A percentile compares a stretch with the other conserved stretches of the same genome.
Evolutionary conservation across 2,888 invertebrate species (phyloP).

Genomic region (Unio pictorum): DNA sequence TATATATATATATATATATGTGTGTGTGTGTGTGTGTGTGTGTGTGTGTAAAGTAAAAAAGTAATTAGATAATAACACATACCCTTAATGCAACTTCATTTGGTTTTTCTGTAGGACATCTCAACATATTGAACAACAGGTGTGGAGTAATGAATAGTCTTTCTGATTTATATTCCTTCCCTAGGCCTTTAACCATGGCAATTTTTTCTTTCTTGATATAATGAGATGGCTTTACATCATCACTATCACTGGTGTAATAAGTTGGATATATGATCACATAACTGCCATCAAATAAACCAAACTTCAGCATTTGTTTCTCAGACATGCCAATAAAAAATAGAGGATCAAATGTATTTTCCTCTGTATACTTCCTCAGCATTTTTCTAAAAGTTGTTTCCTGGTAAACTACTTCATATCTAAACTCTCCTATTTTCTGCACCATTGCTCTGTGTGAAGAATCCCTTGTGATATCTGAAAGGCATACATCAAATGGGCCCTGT

Average conservation of each 20-base stretch:
- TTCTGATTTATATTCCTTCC: conserved; percentile 40
- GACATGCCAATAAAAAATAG: conserved; percentile 59
- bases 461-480: conserved; percentile 49
- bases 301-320: conserved; percentile 49
- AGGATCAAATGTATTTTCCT: conserved; percentile 50
- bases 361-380: conserved; percentile 47
- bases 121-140: conserved; percentile 59
- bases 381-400: conserved; percentile 52
- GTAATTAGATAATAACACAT: too few species aligned
- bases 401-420: conserved; percentile 48
- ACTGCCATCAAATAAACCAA: conserved; percentile 60
- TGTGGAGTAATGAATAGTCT: conserved; percentile 59
- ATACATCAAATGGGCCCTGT: conserved; percentile 26
- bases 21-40: too few species aligned
- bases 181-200: conserved; percentile 54
- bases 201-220: conserved; percentile 24
- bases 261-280: conserved; percentile 49
- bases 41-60: too few species aligned
- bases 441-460: conserved; percentile 9
- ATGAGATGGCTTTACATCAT: conserved; percentile 11
- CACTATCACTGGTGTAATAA: conserved; percentile 14
- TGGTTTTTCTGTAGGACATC: not conserved
- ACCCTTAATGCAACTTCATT: not conserved
- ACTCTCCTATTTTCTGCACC: conserved; percentile 17
- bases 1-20: too few species aligned